Conservation (phyloP, 2,113 vertebrate genomes). For the Falcunculus frontatus region DNA sequence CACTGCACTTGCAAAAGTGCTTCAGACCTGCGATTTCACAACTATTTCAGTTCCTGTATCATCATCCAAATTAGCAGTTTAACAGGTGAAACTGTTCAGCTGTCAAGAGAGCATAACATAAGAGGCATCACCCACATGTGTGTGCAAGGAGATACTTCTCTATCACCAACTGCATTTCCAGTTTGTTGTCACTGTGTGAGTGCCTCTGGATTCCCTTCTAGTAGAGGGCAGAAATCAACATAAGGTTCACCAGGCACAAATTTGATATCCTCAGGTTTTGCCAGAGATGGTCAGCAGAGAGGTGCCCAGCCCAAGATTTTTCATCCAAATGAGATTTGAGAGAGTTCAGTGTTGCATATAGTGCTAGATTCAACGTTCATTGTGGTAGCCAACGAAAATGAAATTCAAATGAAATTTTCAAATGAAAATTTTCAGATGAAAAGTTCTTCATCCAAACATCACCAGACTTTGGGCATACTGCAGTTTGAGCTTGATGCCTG, state of each 20-base stretch:
- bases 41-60: background rate
- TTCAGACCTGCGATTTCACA: background rate
- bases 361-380: background rate
- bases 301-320: background rate
- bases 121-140: accelerated
- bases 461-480: background rate
- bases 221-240: background rate
- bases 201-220: background rate
- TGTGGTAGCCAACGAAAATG: background rate
- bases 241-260: background rate
- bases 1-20: background rate
- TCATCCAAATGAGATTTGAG: background rate
- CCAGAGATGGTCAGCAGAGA: background rate
- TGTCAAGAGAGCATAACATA: background rate
- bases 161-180: background rate
- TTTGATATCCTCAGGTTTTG: background rate
- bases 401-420: no score
- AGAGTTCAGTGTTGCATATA: background rate
- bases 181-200: background rate
- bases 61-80: background rate
- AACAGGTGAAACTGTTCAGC: background rate
- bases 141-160: background rate
- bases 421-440: no score
- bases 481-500: background rate
- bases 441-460: background rate